A percentile compares a stretch with the other conserved stretches of the same genome.
These are phyloP conservation scores for Ophioderma brevispina DNA, from an alignment of 35 echinoderm and acorn worm species.

Conservation along the genomic window DNA sequence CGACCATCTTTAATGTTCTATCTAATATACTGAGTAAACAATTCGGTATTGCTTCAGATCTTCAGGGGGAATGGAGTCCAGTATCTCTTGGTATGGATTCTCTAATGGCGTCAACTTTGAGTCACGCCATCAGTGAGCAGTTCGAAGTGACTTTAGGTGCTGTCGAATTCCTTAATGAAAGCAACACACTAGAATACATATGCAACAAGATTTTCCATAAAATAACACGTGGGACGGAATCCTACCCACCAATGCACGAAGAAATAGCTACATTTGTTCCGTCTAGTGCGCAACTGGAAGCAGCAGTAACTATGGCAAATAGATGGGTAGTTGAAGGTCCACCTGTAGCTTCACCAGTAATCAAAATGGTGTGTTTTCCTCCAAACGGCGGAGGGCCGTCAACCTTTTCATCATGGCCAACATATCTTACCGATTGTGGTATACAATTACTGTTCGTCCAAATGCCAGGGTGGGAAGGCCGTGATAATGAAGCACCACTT, in stretches of 20 bases:
- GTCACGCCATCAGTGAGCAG: constrained; percentile 12
- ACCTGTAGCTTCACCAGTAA: neutral
- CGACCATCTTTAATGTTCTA: neutral
- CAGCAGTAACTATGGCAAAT: neutral
- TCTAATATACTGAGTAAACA: constrained; percentile 20
- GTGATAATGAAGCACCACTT: constrained; percentile 31
- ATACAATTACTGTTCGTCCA: constrained; percentile 45
- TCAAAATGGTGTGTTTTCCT: constrained; percentile 47
- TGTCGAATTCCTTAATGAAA: constrained; percentile 71
- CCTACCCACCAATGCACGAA: neutral
- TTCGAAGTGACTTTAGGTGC: constrained; percentile 45
- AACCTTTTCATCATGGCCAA: constrained; percentile 22
- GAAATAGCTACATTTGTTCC: neutral
- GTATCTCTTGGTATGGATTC: constrained; percentile 58
- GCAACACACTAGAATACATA: neutral
- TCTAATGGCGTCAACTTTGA: constrained; percentile 51
- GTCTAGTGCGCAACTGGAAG: neutral
- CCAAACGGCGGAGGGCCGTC: constrained; percentile 59
- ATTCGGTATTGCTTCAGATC: constrained; percentile 37
- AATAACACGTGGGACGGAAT: neutral
- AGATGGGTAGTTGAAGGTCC: neutral
- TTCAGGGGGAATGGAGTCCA: constrained; percentile 25
- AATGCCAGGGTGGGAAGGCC: constrained; percentile 57
- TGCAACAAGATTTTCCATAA: constrained; percentile 3
- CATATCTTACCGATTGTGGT: neutral